Percentiles rank a stretch among this genome's conserved stretches.
phyloP scores from a whole-genome alignment of 2,888 invertebrate genomes.

The Julus scandinavius region DNA sequence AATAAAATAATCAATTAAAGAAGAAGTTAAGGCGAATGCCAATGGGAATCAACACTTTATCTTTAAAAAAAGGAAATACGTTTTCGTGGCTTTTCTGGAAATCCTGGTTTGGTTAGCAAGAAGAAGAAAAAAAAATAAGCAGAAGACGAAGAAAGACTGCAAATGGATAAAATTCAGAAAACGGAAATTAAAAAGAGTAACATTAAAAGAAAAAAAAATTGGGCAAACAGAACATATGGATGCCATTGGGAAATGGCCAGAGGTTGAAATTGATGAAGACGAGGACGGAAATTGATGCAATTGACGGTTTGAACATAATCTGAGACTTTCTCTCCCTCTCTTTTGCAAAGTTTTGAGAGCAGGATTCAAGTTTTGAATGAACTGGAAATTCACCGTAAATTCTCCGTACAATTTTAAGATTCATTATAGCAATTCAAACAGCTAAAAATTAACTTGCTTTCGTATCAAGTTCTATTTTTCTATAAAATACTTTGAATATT shows the following conservation, averaged over 20 bases:
- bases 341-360: not conserved
- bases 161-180: conserved; percentile 9
- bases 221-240: not conserved
- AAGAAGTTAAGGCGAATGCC: conserved; percentile 23
- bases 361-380: not conserved
- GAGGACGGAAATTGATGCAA: not conserved
- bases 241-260: not conserved
- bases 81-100: not conserved
- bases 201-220: not conserved
- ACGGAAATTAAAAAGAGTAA: conserved; percentile 31
- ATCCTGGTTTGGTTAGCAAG: not conserved
- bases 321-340: not conserved
- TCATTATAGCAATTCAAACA: not conserved
- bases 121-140: not conserved
- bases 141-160: not conserved
- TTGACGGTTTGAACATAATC: not conserved
- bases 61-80: conserved; percentile 33
- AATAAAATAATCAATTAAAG: conserved; percentile 19
- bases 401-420: not conserved
- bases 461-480: too few species aligned
- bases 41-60: not conserved
- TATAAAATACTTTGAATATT: too few species aligned
- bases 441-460: too few species aligned
- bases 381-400: not conserved
- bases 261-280: not conserved